Evolutionary conservation across 2,797 vertebrate genomes (phyloP), one percentile per base, ranked within the genome.

Genomic region (Peromyscus eremicus): DNA sequence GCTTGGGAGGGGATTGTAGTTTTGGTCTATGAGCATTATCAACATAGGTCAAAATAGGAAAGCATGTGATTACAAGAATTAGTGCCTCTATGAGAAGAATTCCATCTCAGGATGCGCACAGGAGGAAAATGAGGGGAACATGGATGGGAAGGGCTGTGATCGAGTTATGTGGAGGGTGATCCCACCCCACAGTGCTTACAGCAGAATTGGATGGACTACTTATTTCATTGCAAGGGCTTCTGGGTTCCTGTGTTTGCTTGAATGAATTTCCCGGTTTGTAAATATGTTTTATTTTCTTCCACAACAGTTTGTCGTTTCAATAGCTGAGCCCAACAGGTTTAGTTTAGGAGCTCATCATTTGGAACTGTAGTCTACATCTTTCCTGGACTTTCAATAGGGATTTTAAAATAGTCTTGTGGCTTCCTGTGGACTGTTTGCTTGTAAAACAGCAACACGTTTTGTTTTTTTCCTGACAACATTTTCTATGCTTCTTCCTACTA

Each of bases 361-460:
- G 93, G 52, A 81, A 25, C 6, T 62, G 16, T 76, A 25, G 16
- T 83, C 92, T 75, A 76, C 16, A 19, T 91, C 80, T 96, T 96
- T 80, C 86, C 92, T 95, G 92, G 77, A 88, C 79, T 94, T 92
- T 94, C 49, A 95, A 21, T 84, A 60, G 75, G 52, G 27, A 76
- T 94, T 97, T 97, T 91, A 79, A 96, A 97, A 97, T 94, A 97
- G 91, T 76, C 64, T 57, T 94, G 89, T 92, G 96, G 96, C 92
- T 97, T 97, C 94, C 97, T 92, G 73, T 82, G 91, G n/a, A 60
- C 76, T 94, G 13, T 94, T 97, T 90, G 91, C 92, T 97, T 82
- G 52, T 68, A 55, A 92, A 92, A 95, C 27, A 94, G 82, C 49
- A 88, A 76, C 92, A 57, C 62, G 32, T 34, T 92, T 86, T 84